Evolutionary conservation across 1,140 invertebrate species (phyloP), one percentile per base, ranked within the genome.

Genomic region (Drosophila bipectinata): DNA sequence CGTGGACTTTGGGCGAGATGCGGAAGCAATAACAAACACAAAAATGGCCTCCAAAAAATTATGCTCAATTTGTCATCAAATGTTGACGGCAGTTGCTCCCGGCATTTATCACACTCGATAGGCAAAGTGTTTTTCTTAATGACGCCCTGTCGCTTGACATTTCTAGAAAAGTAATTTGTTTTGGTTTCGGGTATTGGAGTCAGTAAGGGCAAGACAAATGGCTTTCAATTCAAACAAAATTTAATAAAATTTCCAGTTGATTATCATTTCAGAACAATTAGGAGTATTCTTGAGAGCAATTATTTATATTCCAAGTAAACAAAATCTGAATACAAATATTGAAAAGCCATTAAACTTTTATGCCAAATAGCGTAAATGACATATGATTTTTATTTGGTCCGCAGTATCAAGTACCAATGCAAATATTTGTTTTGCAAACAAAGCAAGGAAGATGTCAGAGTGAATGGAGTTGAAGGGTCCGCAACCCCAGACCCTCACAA

Each of bases 101-200:
- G 55, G 63, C 77, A 84, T 85, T 85, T 84, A 85, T 84, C 81
- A 85, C 77, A 80, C 81, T 84, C 37, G 72, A 85, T 75, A 51
- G 76, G 66, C 81, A 79, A 84, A 84, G 72, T 80, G 81, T 80
- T 84, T 84, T 76, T 51, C 54, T 45, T 84, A 83, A 84, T 83
- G 80, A 83, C 72, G 72, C 72, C 66, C 52, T 57, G 63, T 48
- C 67, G 67, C 32, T n/a, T 68, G 52, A 39, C 66, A 68, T 68
- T 68, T 26, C 41, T 10, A 5, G 32, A n/a, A 51, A n/a, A 48
- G 62, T 39, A 9, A 75, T 75, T 75, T 75, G 66, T 75, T 75
- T 41, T 7, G 41, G 21, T 67, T 48, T 39, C 9, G 61, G 24
- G 24, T 26, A 8, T 18, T 56, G 39, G 61, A 18, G 32, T 28